Evolutionary conservation across 2,888 invertebrate genomes (phyloP), one percentile per base, ranked within the genome.

Genomic region (Tachina fera): DNA sequence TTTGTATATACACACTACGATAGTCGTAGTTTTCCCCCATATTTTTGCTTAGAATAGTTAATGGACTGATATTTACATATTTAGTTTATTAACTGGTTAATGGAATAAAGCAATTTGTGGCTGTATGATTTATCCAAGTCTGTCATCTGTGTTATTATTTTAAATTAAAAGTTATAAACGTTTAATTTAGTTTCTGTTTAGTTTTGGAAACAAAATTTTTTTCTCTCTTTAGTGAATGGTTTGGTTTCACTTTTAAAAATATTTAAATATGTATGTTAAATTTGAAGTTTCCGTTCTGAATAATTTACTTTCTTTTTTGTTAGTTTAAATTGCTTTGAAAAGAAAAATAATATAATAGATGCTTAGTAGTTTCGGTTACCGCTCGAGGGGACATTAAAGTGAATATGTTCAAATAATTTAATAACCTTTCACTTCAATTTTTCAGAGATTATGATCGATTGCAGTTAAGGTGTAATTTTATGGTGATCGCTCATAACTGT

Each of bases 161-260:
- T 31, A 31, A 31, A 31, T 58, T 58, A 22, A 47, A 67, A 58
- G 47, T 68, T 77, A 49, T 43, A 43, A 70, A 51, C 51, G 39
- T 19, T 72, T 58, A 41, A 63, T 78, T 60, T 63, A 71, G 43
- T 70, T 61, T 61, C 19, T 53, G 14, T 13, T 22, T 9, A 51
- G 14, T 56, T 63, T 63, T n/a, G 22, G 45, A 4, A n/a, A n/a
- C 4, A 31, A 31, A 67, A 11, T 60, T 31, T 43, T 67, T 43
- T 5, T 60, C 39, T 43, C 22, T 39, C 39, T 43, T 41, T 39
- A 45, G 49, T 31, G 63, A 41, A 47, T 56, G 49, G 41, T 80
- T 80, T 56, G 49, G 41, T 80, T 80, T 72, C 72, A 80, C 79
- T 80, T 80, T 72, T 72, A 49, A 58, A 71, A 53, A 41, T 31